These are phyloP conservation scores for Notechis scutatus DNA, from an alignment of 2,113 vertebrate genomes.

Conservation along the genomic window DNA sequence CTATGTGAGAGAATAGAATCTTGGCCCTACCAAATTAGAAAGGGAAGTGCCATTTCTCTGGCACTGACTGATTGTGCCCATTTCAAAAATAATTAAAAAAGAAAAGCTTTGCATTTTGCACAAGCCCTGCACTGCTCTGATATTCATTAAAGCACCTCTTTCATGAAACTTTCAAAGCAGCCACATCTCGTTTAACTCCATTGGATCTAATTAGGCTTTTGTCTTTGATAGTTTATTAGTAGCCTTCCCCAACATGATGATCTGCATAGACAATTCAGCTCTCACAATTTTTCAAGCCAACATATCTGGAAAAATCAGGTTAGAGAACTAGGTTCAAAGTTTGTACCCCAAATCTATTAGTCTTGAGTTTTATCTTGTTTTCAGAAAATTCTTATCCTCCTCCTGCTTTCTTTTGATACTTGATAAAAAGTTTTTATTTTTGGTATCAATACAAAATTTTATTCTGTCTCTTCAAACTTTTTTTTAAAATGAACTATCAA, in stretches of 20 bases:
- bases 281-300: not conserved
- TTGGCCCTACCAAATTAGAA: not conserved
- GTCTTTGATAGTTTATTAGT: not conserved
- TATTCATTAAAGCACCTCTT: not conserved
- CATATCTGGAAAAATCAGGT: not conserved
- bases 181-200: not conserved
- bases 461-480: slow-evolving; percentile 5
- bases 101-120: not conserved
- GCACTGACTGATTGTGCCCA: not conserved
- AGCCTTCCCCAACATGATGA: not conserved
- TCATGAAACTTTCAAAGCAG: not conserved
- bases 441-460: slow-evolving; percentile 11
- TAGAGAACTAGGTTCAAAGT: not conserved
- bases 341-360: not conserved
- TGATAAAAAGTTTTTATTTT: not conserved
- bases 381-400: not conserved
- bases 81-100: not conserved
- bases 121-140: not conserved
- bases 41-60: not conserved
- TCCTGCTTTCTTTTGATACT: not conserved
- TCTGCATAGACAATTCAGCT: not conserved
- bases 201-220: not conserved
- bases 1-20: not conserved
- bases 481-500: slow-evolving; percentile 46
- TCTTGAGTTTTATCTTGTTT: not conserved